Base-by-base conservation (phyloP, 2,797 vertebrate species). In the Antennarius maculatus region DNA sequence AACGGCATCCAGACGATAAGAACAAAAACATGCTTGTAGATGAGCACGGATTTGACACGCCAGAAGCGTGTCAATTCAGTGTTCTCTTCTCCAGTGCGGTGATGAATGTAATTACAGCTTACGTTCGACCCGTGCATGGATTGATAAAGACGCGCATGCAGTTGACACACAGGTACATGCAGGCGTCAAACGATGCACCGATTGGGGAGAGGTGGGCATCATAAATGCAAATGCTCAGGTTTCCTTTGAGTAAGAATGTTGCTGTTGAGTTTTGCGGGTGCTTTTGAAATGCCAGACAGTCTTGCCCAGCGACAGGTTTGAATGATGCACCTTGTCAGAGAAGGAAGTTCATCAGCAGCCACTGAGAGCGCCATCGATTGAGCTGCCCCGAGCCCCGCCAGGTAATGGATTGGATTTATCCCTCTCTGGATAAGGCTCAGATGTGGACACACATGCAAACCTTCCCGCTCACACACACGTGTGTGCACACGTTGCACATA, bases 331-430 rank as follows among this genome's bases (percentile, higher is more conserved):
- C 86, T 89, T 86, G 88, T 91, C 88, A 89, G 80, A 80, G 73
- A 76, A 76, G 90, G 86, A 89, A 89, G 91, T 91, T 91, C 88
- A 91, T 92, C 89, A 91, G 85, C 81, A 88, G 81, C 86, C 79
- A 83, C 89, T 88, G 87, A 91, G 76, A 88, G 80, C 58, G 62
- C 83, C 86, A 91, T 90, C 86, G 90, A 91, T 92, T 88, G 88
- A 82, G 83, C 83, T 85, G 84, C 83, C 77, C 82, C 79, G 84
- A 84, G 80, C 79, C 79, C 67, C 41, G 50, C 82, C 87, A 85
- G 79, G 84, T 89, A 90, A 92, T 84, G 81, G 86, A 92, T 92
- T 90, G 84, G 87, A 91, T 91, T 91, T 91, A 88, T 91, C 84
- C 89, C 76, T 80, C 70, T 81, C 73, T 80, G 87, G 84, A 82